A percentile compares a stretch with the other conserved stretches of the same genome.
These are phyloP conservation scores for Strix aluco DNA, from an alignment of 2,113 vertebrate species.

Conservation along the genomic window DNA sequence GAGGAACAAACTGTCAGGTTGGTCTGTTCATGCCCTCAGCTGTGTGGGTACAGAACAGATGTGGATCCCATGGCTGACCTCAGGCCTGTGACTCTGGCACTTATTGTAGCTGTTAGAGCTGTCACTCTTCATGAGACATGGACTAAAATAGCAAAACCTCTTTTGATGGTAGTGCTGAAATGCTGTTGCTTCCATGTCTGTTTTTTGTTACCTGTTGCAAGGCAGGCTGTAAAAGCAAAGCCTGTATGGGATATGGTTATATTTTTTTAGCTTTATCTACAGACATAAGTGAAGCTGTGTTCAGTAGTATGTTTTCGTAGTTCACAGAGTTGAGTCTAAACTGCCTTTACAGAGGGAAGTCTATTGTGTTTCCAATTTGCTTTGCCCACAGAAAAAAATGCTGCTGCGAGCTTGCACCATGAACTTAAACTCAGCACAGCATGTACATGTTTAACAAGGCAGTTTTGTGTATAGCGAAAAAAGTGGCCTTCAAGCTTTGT, in stretches of 20 bases:
- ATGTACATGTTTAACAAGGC: fast-evolving
- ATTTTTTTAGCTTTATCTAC: background rate
- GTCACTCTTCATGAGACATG: background rate
- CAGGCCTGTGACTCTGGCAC: fast-evolving
- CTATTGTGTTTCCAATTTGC: background rate
- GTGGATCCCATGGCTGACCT: background rate
- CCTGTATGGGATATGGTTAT: background rate
- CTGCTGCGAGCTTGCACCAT: background rate
- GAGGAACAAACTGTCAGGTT: background rate
- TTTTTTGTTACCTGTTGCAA: background rate
- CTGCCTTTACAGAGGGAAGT: background rate
- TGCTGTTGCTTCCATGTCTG: fast-evolving
- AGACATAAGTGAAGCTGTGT: background rate
- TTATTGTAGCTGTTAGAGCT: background rate
- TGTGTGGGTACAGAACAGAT: background rate
- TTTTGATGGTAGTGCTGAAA: background rate
- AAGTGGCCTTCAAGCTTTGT: background rate
- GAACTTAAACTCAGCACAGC: background rate
- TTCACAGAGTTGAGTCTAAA: background rate
- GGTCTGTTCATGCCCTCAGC: background rate
- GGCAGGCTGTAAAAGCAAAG: background rate
- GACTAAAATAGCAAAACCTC: background rate
- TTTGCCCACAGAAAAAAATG: background rate
- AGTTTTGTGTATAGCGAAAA: background rate
- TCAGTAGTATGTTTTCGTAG: background rate